phyloP scores from a whole-genome alignment of 1,140 invertebrate species.

The Pygmarrhopalites habei region DNA sequence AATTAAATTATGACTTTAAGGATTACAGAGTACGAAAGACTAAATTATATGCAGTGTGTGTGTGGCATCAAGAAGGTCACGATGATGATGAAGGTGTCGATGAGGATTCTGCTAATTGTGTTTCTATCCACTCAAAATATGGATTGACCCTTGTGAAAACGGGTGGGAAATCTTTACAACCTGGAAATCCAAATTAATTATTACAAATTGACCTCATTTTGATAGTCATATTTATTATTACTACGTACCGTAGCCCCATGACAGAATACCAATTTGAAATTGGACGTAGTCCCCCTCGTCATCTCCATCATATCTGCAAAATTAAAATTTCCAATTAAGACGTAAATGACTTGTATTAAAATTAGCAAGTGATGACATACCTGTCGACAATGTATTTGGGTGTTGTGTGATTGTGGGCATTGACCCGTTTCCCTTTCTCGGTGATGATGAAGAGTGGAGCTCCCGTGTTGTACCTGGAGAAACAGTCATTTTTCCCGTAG shows the following conservation, averaged over 20 bases:
- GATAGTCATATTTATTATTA: too few relatives aligned
- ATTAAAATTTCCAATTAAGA: too few relatives aligned
- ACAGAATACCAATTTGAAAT: conserved; percentile 7
- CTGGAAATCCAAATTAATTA: too few relatives aligned
- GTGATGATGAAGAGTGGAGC: conserved; percentile 7
- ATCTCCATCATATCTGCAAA: conserved; percentile 9
- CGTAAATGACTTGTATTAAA: too few relatives aligned
- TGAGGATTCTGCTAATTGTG: neutral
- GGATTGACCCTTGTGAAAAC: conserved; percentile 10
- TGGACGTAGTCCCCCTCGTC: conserved; percentile 8
- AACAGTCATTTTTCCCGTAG: conserved; percentile 12
- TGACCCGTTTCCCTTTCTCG: conserved; percentile 4
- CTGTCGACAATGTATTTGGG: neutral
- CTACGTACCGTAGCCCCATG: conserved; percentile 11
- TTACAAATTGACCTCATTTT: too few relatives aligned
- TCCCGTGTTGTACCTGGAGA: conserved; percentile 9
- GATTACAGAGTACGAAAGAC: too few relatives aligned
- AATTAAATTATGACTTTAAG: too few relatives aligned
- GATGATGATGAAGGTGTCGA: neutral
- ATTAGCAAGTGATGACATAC: too few relatives aligned
- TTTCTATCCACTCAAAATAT: conserved; percentile 10
- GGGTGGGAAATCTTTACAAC: conserved; percentile 7
- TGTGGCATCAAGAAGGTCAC: neutral
- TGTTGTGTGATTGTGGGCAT: conserved; percentile 10
- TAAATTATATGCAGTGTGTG: neutral